These are phyloP conservation scores for Eumaeus atala DNA, from an alignment of 1,140 invertebrate genomes.

Conservation along the genomic window DNA sequence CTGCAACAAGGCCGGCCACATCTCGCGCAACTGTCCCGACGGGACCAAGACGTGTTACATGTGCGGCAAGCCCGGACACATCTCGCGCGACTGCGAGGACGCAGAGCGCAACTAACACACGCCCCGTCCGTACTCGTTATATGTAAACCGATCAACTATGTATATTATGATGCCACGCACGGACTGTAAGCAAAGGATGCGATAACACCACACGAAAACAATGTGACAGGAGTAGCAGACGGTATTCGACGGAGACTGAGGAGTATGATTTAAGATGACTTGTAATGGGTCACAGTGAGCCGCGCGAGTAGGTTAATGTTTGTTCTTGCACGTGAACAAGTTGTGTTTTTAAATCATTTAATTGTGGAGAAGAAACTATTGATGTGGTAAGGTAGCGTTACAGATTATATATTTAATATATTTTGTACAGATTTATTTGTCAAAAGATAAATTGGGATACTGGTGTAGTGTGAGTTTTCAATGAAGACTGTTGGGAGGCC, in stretches of 20 bases:
- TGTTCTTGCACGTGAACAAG: slow-evolving; percentile 68
- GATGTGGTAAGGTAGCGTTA: slow-evolving; percentile 72
- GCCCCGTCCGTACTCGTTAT: slow-evolving; percentile 36
- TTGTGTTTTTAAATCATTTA: slow-evolving; percentile 73
- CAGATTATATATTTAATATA: slow-evolving; percentile 76
- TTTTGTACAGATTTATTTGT: slow-evolving; percentile 76
- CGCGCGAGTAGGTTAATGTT: slow-evolving; percentile 59
- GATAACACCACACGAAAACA: slow-evolving; percentile 56
- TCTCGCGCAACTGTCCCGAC: slow-evolving; percentile 91
- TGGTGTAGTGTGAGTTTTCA: slow-evolving; percentile 71
- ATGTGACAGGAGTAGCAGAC: slow-evolving; percentile 55
- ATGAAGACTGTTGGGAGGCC: slow-evolving; percentile 56
- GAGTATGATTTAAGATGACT: slow-evolving; percentile 65
- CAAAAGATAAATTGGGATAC: slow-evolving; percentile 74
- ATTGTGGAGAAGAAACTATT: slow-evolving; percentile 71
- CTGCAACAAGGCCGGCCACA: slow-evolving; percentile 91
- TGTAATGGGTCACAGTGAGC: slow-evolving; percentile 55
- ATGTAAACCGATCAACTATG: slow-evolving; percentile 45
- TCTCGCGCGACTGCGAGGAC: slow-evolving; percentile 91
- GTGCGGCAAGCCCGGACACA: slow-evolving; percentile 91
- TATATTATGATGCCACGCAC: slow-evolving; percentile 55
- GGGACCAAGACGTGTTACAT: slow-evolving; percentile 90
- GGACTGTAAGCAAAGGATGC: slow-evolving; percentile 71
- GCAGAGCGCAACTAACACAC: slow-evolving; percentile 78
- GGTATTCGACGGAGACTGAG: slow-evolving; percentile 62